phyloP scores from a whole-genome alignment of 2,888 invertebrate species.

The Caenorhabditis sp. region DNA sequence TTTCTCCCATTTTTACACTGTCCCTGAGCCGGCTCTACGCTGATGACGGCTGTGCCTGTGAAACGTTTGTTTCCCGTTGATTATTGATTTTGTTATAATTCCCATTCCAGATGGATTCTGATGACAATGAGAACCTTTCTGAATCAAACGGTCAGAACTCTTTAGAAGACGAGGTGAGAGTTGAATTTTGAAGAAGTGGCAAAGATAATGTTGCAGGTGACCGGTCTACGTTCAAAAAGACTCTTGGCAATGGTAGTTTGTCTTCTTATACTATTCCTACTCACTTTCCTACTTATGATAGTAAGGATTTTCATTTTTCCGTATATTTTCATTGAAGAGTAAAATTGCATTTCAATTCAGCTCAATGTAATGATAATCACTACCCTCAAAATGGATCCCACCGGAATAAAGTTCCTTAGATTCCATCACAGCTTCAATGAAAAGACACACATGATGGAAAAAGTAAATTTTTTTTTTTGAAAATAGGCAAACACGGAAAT shows the following conservation, averaged over 20 bases:
- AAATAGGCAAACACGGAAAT: too few relatives aligned
- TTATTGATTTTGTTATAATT: slow-evolving; percentile 17
- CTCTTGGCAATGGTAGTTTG: slow-evolving; percentile 62
- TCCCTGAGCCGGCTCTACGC: slow-evolving; percentile 1
- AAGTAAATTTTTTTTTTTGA: slow-evolving; percentile 43
- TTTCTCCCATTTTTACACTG: slow-evolving; percentile 18
- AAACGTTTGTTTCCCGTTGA: slow-evolving; percentile 16
- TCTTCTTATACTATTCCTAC: slow-evolving; percentile 60
- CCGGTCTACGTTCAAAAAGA: slow-evolving; percentile 63
- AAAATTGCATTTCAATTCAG: too few relatives aligned
- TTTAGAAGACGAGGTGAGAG: slow-evolving; percentile 37
- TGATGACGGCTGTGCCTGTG: slow-evolving; percentile 15
- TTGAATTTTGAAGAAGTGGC: neutral
- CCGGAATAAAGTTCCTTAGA: slow-evolving; percentile 76
- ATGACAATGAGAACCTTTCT: slow-evolving; percentile 48
- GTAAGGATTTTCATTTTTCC: too few relatives aligned
- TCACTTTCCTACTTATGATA: slow-evolving; percentile 73
- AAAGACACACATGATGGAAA: slow-evolving; percentile 60
- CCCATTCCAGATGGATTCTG: slow-evolving; percentile 50
- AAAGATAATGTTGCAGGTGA: too few relatives aligned
- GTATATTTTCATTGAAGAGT: too few relatives aligned
- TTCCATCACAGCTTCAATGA: slow-evolving; percentile 67
- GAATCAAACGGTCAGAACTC: slow-evolving; percentile 20
- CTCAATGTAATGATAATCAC: slow-evolving; percentile 76
- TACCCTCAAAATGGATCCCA: slow-evolving; percentile 76